A percentile compares a stretch with the other conserved stretches of the same genome.
phyloP scores from a whole-genome alignment of 2,113 vertebrate species.

The Dasyornis broadbenti region DNA sequence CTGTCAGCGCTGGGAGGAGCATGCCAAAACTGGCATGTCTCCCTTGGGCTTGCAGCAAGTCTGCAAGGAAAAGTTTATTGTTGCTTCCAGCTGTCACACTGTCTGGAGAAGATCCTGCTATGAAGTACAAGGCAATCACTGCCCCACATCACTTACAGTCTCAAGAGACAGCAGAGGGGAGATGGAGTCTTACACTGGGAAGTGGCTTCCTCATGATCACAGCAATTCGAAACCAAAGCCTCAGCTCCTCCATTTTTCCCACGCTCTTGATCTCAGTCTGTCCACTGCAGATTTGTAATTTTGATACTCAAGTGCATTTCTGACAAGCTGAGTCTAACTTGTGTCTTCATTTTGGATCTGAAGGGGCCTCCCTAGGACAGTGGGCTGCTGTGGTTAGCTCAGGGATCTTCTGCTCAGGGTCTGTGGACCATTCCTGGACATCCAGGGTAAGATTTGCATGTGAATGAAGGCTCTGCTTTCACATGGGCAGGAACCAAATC shows the following conservation, averaged over 20 bases:
- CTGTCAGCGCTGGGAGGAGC: not conserved
- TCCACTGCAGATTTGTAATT: not conserved
- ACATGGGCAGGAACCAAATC: not conserved
- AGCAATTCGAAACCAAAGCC: not conserved
- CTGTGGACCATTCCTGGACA: not conserved
- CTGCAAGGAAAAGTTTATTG: not conserved
- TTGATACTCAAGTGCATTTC: not conserved
- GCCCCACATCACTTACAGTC: not conserved
- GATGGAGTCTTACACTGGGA: not conserved
- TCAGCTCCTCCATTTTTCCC: not conserved
- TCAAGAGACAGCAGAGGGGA: not conserved
- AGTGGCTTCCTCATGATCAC: not conserved
- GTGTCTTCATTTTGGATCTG: not conserved
- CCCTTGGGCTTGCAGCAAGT: not conserved
- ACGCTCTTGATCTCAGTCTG: not conserved
- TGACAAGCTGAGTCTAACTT: not conserved
- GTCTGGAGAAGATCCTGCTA: conserved; percentile 16
- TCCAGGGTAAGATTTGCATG: not conserved
- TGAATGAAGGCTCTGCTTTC: not conserved
- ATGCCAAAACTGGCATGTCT: not conserved
- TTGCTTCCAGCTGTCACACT: not conserved
- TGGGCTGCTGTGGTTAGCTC: not conserved
- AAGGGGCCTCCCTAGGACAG: not conserved
- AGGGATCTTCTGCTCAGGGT: not conserved
- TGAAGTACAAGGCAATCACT: not conserved